A percentile compares a stretch with the other conserved stretches of the same genome.
Conservation (phyloP, 2,888 invertebrate species). For the Dryadula phaetusa region DNA sequence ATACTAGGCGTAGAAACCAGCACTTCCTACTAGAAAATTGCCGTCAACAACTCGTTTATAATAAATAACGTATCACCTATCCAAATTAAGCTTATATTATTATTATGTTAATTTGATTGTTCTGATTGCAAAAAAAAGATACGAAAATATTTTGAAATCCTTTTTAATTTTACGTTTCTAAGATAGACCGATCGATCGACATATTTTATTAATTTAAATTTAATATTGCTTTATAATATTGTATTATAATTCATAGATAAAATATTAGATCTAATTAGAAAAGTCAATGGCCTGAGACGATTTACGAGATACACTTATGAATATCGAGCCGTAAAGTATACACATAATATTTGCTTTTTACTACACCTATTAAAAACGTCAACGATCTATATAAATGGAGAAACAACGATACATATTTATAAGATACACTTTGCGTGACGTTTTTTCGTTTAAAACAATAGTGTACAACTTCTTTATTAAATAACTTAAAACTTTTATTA, state of each 20-base stretch:
- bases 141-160: background rate
- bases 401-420: constrained; percentile 22
- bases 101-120: background rate
- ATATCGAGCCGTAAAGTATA: background rate
- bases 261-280: constrained; percentile 1
- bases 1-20: no score
- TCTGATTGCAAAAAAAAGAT: background rate
- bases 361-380: constrained; percentile 10
- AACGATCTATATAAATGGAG: constrained; percentile 11
- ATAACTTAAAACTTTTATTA: background rate
- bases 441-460: background rate
- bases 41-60: background rate
- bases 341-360: constrained; percentile 7
- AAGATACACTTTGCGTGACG: constrained; percentile 17
- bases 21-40: no score
- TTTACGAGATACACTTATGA: background rate
- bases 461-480: constrained; percentile 7
- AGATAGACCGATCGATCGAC: no score
- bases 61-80: background rate
- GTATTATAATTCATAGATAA: background rate
- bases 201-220: constrained; percentile 1
- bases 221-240: background rate
- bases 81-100: background rate
- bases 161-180: background rate
- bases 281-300: constrained; percentile 1